Base-by-base conservation (phyloP, 1,140 invertebrate species). In the Trinorchestia longiramus region DNA sequence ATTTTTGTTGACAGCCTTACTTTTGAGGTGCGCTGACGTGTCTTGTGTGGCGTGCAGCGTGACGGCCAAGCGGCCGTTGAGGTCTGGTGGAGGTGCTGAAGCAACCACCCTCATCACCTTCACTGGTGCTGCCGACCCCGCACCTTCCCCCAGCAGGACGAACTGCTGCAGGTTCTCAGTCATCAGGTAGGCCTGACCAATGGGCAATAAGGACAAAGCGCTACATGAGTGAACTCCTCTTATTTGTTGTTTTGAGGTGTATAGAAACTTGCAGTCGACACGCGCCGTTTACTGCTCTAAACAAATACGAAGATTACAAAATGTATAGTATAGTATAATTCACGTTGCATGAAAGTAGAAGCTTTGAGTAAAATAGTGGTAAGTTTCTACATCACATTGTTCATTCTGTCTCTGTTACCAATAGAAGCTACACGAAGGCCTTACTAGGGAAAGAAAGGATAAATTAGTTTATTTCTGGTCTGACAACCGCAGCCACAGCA, bases 21-120 rank as follows among this genome's bases (percentile, higher is more conserved):
- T 94, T n/a, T 94, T 94, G 36, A 94, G 43, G 40, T 94, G 99
- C 96, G 99, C 99, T 44, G 98, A 98, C 15, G 99, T 99, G 97
- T 99, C 99, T 97, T 99, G 99, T 62, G 99, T 98, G 47, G 99
- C 98, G 97, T 99, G 99, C 23, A 99, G 98, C 92, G 99, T 98
- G 95, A 99, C 98, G 97, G 98, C 98, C 97, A 98, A 98, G 97
- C 98, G 99, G 95, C 97, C 97, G 0, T 97, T 97, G 97, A 98
- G 97, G 95, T 98, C 98, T 96, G 98, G 98, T 28, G 97, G 97
- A 1, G 98, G 98, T 96, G 98, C 98, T 97, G 99, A 99, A 0
- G 99, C 98, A 1, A 99, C 98, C 88, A 99, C 97, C 97, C 99
- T 98, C 96, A 99, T 98, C 96, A 98, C 98, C 97, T 99, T 99